Evolutionary conservation across 2,113 vertebrate genomes (phyloP).

Genomic region (Siniperca chuatsi): DNA sequence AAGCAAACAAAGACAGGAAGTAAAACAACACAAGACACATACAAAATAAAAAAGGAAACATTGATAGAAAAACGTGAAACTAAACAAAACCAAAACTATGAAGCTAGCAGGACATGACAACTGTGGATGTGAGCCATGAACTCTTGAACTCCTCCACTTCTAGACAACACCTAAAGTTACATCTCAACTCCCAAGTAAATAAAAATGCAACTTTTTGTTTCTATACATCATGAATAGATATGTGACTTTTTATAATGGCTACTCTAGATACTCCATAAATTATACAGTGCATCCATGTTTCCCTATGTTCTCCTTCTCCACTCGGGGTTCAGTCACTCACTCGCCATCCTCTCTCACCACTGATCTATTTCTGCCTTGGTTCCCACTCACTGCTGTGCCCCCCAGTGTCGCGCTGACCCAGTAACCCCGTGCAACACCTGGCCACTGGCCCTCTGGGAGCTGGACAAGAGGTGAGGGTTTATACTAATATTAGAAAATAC

Average conservation of each 20-base stretch:
- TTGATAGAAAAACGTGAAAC: too few relatives aligned
- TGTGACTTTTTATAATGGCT: slow-evolving; percentile 16
- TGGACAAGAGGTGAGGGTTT: slow-evolving; percentile 31
- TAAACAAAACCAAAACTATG: too few relatives aligned
- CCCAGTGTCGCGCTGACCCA: slow-evolving; percentile 53
- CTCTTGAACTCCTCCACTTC: slow-evolving; percentile 21
- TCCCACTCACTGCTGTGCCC: slow-evolving; percentile 41
- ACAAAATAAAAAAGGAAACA: too few relatives aligned
- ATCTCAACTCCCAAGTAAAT: not conserved
- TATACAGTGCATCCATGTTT: slow-evolving; percentile 36
- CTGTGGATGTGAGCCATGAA: not conserved
- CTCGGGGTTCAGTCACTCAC: slow-evolving; percentile 57
- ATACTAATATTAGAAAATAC: slow-evolving; percentile 57
- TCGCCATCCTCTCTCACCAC: slow-evolving; percentile 51
- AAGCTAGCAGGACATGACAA: too few relatives aligned
- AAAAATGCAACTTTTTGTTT: not conserved
- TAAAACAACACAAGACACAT: too few relatives aligned
- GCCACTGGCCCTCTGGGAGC: slow-evolving; percentile 43
- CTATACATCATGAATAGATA: not conserved
- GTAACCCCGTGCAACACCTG: slow-evolving; percentile 65
- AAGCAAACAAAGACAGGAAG: too few relatives aligned
- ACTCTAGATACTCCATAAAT: slow-evolving; percentile 33
- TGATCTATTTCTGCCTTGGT: slow-evolving; percentile 69
- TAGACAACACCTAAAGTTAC: not conserved
- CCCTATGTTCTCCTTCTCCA: slow-evolving; percentile 19